Evolutionary conservation across 2,113 vertebrate species (phyloP), one percentile per base, ranked within the genome.

Genomic region (Dicaeum eximium): DNA sequence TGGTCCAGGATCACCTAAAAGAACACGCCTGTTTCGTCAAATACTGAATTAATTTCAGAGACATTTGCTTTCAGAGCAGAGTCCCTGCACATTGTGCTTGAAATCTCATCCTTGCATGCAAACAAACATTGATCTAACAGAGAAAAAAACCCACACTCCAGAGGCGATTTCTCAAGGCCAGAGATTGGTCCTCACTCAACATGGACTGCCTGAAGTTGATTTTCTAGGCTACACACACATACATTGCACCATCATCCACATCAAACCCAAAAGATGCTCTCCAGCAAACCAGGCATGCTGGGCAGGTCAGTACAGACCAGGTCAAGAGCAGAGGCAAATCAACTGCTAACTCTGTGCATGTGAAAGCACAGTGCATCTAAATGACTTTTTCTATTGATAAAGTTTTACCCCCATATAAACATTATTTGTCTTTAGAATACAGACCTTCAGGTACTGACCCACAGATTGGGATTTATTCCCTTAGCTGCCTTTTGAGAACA

Each of bases 1-100:
- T 95, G 50, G 92, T 88, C 99, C 99, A 50, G 98, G 33, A 7
- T 99, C 98, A 95, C 99, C 99, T 99, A 60, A 27, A 94, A 75
- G 37, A 67, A 94, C 33, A 87, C 7, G 47, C 62, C 37, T 77
- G 58, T 60, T 95, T 51, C 95, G 44, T 90, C 65, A 62, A 64
- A 82, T 8, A 45, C 22, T 24, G 33, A 73, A 51, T 15, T 71
- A 10, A 25, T 19, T 28, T 75, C 86, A 90, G 80, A 54, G 47
- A 53, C 18, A 47, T 33, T 61, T 48, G 28, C 57, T 90, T 64
- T 88, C 60, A 93, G 37, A 86, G 45, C 17, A 69, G 33, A 73
- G 31, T 50, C 33, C 25, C 40, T 77, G 51, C 31, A 81, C 3
- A 18, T 10, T 61, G 28, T 72, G 62, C 27, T 82, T 71, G 24